Evolutionary conservation across 2,113 vertebrate species (phyloP), one percentile per base, ranked within the genome.

Genomic region (Morone saxatilis): DNA sequence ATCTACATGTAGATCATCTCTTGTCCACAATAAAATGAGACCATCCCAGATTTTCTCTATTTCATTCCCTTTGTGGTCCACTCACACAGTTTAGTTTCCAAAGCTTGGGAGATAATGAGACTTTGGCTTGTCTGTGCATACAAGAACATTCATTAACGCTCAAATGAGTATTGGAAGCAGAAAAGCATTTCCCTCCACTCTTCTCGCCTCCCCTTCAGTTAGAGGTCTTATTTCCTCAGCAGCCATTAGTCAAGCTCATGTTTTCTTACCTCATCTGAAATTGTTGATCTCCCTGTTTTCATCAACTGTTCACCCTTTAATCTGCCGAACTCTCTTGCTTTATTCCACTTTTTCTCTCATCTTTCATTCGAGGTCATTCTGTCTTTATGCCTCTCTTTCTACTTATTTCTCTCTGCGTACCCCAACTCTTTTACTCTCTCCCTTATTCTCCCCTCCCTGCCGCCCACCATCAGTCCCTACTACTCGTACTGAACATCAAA

Each of bases 101-200:
- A 72, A 81, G 78, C 83, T 70, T 61, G 72, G 59, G 75, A 84
- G 80, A 86, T 88, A 89, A 91, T 87, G 78, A 84, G 81, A 89
- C 62, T 59, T 60, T 87, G 80, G 71, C 71, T 82, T 56, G 61
- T 54, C 45, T 81, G 56, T 85, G 71, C 77, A 80, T 75, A 73
- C 76, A 71, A 71, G 65, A 78, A 22, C 72, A 51, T 63, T 87
- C 79, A 89, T 83, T 86, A 90, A 73, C 45, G 53, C 60, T 73
- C 47, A 47, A 43, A 91, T 65, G 65, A 88, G 66, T 69, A 88
- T 85, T 62, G 76, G 53, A 25, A 57, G 47, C 61, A 67, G 50
- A 65, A 68, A 78, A 63, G 31, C 63, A 57, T 88, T 78, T 41
- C 14, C 60, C 20, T 60, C 13, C 65, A 80, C 47, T 79, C 45